Base-by-base conservation (phyloP, 2,888 invertebrate species). In the Sclerodermus sp. region DNA sequence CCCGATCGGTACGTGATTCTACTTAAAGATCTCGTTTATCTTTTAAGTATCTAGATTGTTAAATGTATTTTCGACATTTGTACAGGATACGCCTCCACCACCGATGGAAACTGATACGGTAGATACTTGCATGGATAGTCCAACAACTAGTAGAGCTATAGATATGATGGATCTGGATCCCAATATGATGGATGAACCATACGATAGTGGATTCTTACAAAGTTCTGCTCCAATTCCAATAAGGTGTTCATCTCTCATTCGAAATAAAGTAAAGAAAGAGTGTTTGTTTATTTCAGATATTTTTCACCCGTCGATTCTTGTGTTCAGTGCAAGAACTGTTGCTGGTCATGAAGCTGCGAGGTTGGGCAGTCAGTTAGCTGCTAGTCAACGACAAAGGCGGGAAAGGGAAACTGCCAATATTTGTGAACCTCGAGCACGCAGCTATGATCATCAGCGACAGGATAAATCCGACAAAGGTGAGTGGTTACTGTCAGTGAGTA, bases 291-390 rank as follows among this genome's bases (percentile, higher is more conserved):
- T 42, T n/a, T n/a, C n/a, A n/a, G n/a, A n/a, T n/a, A n/a, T n/a
- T n/a, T n/a, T n/a, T n/a, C n/a, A n/a, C n/a, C n/a, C n/a, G n/a
- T n/a, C n/a, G n/a, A n/a, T n/a, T n/a, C n/a, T n/a, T n/a, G n/a
- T n/a, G n/a, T 38, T 17, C 16, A 70, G 72, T 52, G 77, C 78
- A 4, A 72, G 78, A 78, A 91, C 90, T 10, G 90, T 90, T 44
- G 87, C 88, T 63, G 91, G 90, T 0, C 90, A 90, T 71, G 91
- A 91, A 78, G 90, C 90, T 16, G 86, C 87, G 63, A 83, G 89
- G 59, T 75, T 91, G 53, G 90, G 90, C 1, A 89, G 78, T 65
- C 58, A 78, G 63, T 47, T 81, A 69, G 76, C 82, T 65, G 68
- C 74, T 9, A 74, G 70, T 61, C 76, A 78, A 53, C 70, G 82